These are phyloP conservation scores for Enteromius treurensis DNA, from an alignment of 2,797 vertebrate genomes.

Conservation along the genomic window DNA sequence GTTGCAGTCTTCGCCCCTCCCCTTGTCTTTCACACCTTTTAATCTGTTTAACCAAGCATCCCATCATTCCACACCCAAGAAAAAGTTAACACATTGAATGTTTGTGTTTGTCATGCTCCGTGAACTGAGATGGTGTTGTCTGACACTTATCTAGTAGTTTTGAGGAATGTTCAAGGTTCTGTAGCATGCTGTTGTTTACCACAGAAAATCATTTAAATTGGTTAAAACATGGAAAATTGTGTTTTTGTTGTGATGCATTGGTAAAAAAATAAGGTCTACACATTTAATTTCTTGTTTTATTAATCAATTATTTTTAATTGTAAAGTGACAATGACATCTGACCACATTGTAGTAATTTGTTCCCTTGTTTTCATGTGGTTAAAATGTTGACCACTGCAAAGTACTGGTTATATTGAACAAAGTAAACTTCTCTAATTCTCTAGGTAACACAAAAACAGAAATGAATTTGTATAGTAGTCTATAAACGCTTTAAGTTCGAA, in stretches of 20 bases:
- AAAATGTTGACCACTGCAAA: not conserved
- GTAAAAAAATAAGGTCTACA: not conserved
- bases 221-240: not conserved
- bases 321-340: not conserved
- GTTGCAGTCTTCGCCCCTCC: constrained; percentile 34
- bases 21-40: constrained; percentile 37
- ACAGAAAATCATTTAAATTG: not conserved
- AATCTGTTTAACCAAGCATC: constrained; percentile 48
- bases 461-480: not conserved
- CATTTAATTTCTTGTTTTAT: not conserved
- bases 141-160: not conserved
- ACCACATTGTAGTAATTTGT: not conserved
- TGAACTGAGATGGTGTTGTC: not conserved
- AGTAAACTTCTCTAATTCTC: not conserved
- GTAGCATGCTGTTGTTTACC: no score
- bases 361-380: not conserved
- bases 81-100: not conserved
- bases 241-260: not conserved
- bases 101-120: not conserved
- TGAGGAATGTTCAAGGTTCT: not conserved
- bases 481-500: not conserved
- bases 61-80: constrained; percentile 4
- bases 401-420: not conserved
- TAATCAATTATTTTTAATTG: no score
- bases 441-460: not conserved